Conservation (phyloP, 2,797 vertebrate species). For the Pseudomugil tenellus region DNA sequence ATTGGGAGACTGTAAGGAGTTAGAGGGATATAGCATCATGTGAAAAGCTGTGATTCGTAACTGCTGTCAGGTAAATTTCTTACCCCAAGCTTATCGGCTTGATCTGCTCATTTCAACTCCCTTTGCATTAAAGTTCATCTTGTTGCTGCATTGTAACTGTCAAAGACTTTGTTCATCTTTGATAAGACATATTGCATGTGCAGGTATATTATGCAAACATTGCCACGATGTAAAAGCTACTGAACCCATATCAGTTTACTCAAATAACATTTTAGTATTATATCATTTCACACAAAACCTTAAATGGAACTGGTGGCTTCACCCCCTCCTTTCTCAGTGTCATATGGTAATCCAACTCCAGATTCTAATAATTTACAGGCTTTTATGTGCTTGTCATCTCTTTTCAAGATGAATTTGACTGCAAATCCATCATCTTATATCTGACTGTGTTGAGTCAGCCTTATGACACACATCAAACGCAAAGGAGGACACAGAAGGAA, state of each 20-base stretch:
- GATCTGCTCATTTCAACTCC: conserved; percentile 17
- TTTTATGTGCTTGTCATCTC: conserved; percentile 52
- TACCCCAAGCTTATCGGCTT: conserved; percentile 7
- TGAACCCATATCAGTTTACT: conserved; percentile 40
- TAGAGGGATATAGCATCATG: conserved; percentile 23
- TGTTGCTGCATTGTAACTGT: conserved; percentile 1
- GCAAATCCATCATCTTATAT: conserved; percentile 70
- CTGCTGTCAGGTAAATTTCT: conserved; percentile 20
- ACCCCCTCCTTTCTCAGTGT: conserved; percentile 20
- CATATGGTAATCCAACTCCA: conserved; percentile 35
- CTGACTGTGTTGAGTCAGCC: conserved; percentile 63
- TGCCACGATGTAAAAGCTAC: conserved; percentile 32
- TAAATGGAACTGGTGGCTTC: conserved; percentile 31
- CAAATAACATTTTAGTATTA: conserved; percentile 54
- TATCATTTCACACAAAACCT: conserved; percentile 43
- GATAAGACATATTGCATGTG: background rate
- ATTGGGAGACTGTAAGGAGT: conserved; percentile 35
- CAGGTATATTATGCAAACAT: background rate
- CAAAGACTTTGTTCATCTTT: background rate
- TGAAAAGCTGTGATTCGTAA: conserved; percentile 19
- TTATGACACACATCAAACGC: conserved; percentile 66
- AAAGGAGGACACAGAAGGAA: conserved; percentile 57
- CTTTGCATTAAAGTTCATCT: conserved; percentile 1
- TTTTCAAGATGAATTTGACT: conserved; percentile 65
- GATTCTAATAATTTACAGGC: conserved; percentile 53